These are phyloP conservation scores for Drosophila murphyi DNA, from an alignment of 1,140 invertebrate genomes.

Conservation along the genomic window DNA sequence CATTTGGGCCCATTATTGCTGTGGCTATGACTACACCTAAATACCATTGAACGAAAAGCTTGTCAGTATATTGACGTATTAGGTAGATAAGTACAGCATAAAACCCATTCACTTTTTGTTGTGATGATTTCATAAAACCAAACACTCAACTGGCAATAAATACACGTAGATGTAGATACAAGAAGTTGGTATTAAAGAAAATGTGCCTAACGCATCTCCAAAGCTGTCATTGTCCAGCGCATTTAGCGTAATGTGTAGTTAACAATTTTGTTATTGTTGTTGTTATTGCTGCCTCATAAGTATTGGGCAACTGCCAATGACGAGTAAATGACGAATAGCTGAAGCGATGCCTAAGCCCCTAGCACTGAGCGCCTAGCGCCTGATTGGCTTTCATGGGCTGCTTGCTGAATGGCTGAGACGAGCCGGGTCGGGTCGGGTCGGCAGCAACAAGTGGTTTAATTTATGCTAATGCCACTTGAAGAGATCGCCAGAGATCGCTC, in stretches of 20 bases:
- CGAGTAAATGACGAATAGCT: conserved; percentile 65
- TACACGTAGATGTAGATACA: conserved; percentile 38
- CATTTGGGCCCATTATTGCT: conserved; percentile 59
- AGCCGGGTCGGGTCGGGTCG: conserved; percentile 40
- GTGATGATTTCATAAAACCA: conserved; percentile 52
- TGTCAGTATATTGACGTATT: conserved; percentile 46
- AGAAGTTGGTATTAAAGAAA: conserved; percentile 45
- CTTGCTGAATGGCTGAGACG: conserved; percentile 46
- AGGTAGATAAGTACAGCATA: conserved; percentile 63
- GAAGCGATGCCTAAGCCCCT: background rate
- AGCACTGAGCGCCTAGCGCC: conserved; percentile 40
- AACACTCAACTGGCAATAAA: conserved; percentile 63
- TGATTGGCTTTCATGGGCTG: conserved; percentile 65
- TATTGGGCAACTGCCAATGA: conserved; percentile 65
- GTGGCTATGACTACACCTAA: conserved; percentile 19
- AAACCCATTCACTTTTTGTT: conserved; percentile 78
- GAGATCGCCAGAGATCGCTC: conserved; percentile 40
- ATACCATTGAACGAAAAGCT: conserved; percentile 5
- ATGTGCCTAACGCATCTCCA: conserved; percentile 72
- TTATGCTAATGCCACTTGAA: conserved; percentile 69
- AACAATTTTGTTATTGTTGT: conserved; percentile 21
- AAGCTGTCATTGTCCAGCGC: conserved; percentile 45
- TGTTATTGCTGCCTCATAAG: conserved; percentile 63
- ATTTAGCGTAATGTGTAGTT: conserved; percentile 38
- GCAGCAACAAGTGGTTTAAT: conserved; percentile 72